A percentile compares a stretch with the other conserved stretches of the same genome.
Evolutionary conservation across 2,888 invertebrate genomes (phyloP).

Genomic region (Cerastis rubricosa): DNA sequence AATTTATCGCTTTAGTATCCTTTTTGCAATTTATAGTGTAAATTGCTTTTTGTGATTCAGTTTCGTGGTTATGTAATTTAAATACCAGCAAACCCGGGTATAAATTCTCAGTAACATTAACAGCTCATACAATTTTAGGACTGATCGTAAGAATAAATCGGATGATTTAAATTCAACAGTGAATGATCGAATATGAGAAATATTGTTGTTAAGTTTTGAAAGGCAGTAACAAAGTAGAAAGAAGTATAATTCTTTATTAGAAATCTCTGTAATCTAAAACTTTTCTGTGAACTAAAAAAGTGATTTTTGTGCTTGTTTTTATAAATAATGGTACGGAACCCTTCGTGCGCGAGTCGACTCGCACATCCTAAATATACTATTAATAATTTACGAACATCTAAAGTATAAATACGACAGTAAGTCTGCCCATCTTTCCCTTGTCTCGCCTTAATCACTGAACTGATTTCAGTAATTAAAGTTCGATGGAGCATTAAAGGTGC

Average conservation of each 20-base stretch:
- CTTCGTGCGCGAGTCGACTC: no score
- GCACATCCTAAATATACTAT: no score
- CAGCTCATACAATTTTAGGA: constrained; percentile 9
- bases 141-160: not conserved
- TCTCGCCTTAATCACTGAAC: not conserved
- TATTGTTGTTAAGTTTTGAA: not conserved
- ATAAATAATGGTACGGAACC: no score
- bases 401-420: not conserved
- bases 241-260: not conserved
- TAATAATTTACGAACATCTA: not conserved
- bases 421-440: not conserved
- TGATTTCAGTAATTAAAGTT: no score
- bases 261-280: not conserved
- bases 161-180: not conserved
- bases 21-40: constrained; percentile 35
- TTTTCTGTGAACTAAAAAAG: no score
- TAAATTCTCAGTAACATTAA: constrained; percentile 21
- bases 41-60: constrained; percentile 36
- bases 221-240: not conserved
- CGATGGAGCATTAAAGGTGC: no score
- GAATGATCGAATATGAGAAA: not conserved
- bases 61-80: constrained; percentile 23
- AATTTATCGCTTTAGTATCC: constrained; percentile 37
- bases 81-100: not conserved
- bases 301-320: no score